Evolutionary conservation across 2,113 vertebrate species (phyloP).

Genomic region (Mus musculus): DNA sequence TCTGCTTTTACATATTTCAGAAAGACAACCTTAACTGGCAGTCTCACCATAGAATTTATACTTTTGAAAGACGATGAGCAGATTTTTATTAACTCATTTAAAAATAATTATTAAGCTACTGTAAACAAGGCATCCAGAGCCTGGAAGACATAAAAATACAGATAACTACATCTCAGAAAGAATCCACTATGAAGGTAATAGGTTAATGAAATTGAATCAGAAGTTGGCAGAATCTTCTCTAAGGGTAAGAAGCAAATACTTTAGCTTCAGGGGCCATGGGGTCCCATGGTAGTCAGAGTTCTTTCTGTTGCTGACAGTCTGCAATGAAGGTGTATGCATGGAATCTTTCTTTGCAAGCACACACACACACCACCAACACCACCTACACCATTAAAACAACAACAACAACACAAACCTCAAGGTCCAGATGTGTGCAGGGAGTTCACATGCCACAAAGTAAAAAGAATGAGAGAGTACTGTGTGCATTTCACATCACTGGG

Average conservation of each 20-base stretch:
- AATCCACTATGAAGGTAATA: slow-evolving; percentile 10
- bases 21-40: not conserved
- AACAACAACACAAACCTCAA: not conserved
- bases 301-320: not conserved
- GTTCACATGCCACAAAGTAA: not conserved
- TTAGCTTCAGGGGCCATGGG: not conserved
- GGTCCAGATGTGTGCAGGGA: not conserved
- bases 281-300: not conserved
- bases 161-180: not conserved
- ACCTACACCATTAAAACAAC: not conserved
- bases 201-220: not conserved
- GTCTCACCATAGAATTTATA: not conserved
- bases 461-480: not conserved
- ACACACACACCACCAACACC: not conserved
- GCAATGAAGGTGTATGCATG: not conserved
- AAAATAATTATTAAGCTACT: not conserved
- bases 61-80: not conserved
- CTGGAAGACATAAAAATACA: not conserved
- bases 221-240: not conserved
- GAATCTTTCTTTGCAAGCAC: not conserved
- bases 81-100: not conserved
- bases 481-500: not conserved
- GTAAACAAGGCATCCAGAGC: not conserved
- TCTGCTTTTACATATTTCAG: not conserved
- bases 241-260: not conserved